Base-by-base conservation (phyloP, 2,888 invertebrate genomes). In the Ecliptopera silaceata region DNA sequence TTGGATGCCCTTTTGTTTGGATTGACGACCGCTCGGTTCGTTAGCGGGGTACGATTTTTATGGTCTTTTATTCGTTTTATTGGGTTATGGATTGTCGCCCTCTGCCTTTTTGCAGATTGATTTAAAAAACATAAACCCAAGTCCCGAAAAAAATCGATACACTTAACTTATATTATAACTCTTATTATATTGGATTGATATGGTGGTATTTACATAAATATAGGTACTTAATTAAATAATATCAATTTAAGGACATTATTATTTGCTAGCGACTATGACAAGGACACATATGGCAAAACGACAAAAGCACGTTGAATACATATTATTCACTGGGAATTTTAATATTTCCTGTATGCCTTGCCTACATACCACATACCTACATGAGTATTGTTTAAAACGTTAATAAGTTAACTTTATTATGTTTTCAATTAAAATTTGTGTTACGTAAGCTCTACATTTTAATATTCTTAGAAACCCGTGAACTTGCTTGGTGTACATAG, bases 1-100 rank as follows among this genome's bases (percentile, higher is more conserved):
- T 72, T 71, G 78, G 79, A 79, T 74, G 69, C 62, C 70, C 73
- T 77, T 79, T 78, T 78, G 76, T 80, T 70, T 64, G 74, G 70
- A 75, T 69, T 64, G 65, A 65, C 63, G 64, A 65, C 66, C 65
- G 71, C 57, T 69, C 67, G 66, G 70, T 66, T 66, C 61, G 63
- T 58, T 64, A 61, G 56, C 63, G 63, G 64, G 66, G 69, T 75
- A 73, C 66, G 72, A 72, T 69, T 71, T 70, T 71, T 70, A 67
- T 70, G 68, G 61, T 68, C 60, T 67, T 65, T 61, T 60, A 59
- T 59, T 52, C 39, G 47, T 52, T 54, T 61, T 41, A 59, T 53
- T 56, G 47, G 13, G 17, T 26, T 56, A 60, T 50, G 50, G 63
- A 66, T 74, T 72, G 70, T 77, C 65, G 71, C 61, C 65, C 63